Percentiles rank a stretch among this genome's conserved stretches.
Conservation (phyloP, 2,797 vertebrate genomes). For the Microtus obscurus region DNA sequence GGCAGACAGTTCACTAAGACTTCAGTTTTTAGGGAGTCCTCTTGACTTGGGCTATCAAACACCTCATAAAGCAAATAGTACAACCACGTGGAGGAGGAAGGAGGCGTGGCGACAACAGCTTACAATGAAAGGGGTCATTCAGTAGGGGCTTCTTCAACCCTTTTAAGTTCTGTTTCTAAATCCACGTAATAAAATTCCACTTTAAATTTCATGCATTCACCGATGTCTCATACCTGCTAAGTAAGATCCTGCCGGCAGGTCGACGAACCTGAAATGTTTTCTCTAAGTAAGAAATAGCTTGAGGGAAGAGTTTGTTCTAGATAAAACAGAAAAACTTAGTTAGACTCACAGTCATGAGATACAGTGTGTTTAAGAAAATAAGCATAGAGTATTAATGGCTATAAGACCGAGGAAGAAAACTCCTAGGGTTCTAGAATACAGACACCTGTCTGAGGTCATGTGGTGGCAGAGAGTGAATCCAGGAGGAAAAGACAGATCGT, state of each 20-base stretch:
- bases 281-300: constrained; percentile 97
- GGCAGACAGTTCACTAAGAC: constrained; percentile 3
- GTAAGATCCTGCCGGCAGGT: constrained; percentile 92
- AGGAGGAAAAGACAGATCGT: neutral
- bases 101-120: neutral
- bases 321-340: constrained; percentile 59
- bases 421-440: neutral
- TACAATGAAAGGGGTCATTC: neutral
- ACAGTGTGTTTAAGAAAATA: constrained; percentile 49
- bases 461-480: neutral
- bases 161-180: constrained; percentile 39
- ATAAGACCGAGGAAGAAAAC: neutral
- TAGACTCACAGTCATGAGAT: constrained; percentile 34
- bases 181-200: neutral
- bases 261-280: constrained; percentile 94
- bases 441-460: neutral
- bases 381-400: neutral
- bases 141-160: neutral
- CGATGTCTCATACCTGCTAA: constrained; percentile 92
- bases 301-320: constrained; percentile 96
- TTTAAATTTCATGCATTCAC: neutral
- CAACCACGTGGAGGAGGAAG: neutral
- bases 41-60: neutral
- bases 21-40: constrained; percentile 45
- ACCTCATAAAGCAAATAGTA: constrained; percentile 18